Evolutionary conservation across 2,113 vertebrate species (phyloP).

Genomic region (Emydura subglobosa): DNA sequence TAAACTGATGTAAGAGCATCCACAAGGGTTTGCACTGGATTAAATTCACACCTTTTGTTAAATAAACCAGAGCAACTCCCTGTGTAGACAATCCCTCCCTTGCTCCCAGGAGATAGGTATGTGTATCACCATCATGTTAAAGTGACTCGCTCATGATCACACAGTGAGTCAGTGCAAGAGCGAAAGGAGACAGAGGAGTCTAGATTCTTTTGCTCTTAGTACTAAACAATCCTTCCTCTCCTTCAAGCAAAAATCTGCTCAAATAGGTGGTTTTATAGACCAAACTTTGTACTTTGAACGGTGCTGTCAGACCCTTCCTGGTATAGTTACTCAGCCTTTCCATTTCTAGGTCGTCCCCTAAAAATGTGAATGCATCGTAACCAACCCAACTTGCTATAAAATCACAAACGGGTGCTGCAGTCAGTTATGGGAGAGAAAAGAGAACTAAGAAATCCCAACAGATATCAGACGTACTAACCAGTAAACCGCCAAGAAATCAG

Average conservation of each 20-base stretch:
- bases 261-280: neutral
- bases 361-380: neutral
- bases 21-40: neutral
- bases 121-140: neutral
- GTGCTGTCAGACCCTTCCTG: neutral
- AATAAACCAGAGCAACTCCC: neutral
- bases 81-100: neutral
- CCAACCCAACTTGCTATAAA: neutral
- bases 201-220: neutral
- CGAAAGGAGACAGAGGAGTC: neutral
- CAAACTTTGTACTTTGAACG: neutral
- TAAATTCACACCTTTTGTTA: neutral
- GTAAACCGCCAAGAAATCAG: neutral
- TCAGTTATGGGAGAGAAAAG: neutral
- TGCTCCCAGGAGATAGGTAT: neutral
- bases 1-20: neutral
- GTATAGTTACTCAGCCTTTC: neutral
- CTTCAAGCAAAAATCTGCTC: neutral
- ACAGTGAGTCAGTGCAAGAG: no score
- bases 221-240: neutral
- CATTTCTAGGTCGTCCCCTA: neutral
- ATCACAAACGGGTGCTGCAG: neutral
- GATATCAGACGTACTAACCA: neutral
- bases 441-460: neutral
- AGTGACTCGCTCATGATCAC: neutral